Evolutionary conservation across 2,113 vertebrate genomes (phyloP), one percentile per base, ranked within the genome.

Genomic region (Lichenostomus cassidix): DNA sequence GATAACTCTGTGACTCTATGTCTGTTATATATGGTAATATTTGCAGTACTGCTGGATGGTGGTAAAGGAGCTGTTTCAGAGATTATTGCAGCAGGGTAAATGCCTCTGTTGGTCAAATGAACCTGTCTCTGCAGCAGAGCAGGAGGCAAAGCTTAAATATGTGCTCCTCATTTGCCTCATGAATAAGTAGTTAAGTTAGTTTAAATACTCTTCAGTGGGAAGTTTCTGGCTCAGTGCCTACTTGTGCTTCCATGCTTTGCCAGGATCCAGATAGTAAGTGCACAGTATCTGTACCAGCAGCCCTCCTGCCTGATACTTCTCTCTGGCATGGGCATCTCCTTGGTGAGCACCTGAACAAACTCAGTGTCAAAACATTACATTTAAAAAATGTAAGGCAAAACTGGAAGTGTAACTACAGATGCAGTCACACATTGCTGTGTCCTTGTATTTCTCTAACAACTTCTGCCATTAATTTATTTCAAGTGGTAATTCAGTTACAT

Each of bases 401-500:
- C 33, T 71, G 33, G 33, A 84, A 84, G 20, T 33, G 11, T 78
- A 55, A 29, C 55, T 86, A 5, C 4, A 71, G 46, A 12, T 41
- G 11, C 23, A 83, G 46, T 65, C 35, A 29, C 12, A 22, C 15
- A 8, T 12, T 58, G 28, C 41, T 71, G 33, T 7, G 8, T 67
- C 47, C 42, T 58, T 64, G 62, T 35, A 63, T 55, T 56, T 89
- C 60, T 85, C 63, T 83, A 80, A 33, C 21, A 56, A 35, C 53
- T 73, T 79, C 41, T 87, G 29, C 22, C 10, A 4, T 91, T 82
- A 60, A 47, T 91, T 79, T 83, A 85, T 93, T 95, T 95, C 68
- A 92, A 88, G 73, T 89, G 70, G 81, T 92, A 89, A 90, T 91
- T 92, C 85, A 58, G 75, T 95, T 93, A 93, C 64, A 78, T 20